Evolutionary conservation across 2,797 vertebrate species (phyloP).

Genomic region (Aplochiton taeniatus): DNA sequence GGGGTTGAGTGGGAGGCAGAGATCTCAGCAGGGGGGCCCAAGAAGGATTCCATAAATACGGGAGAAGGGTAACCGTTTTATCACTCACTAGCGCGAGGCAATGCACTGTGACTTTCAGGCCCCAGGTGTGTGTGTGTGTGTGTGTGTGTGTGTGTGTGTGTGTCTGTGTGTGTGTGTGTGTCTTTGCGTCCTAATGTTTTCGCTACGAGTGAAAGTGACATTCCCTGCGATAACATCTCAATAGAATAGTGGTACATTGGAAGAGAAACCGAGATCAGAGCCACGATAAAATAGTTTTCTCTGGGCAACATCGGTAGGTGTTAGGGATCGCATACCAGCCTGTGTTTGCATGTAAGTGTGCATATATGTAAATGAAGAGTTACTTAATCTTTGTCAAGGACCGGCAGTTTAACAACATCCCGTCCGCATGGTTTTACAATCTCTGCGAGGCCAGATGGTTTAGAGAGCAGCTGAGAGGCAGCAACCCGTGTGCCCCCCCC

Average conservation of each 20-base stretch:
- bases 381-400: constrained; percentile 23
- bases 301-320: too few species aligned
- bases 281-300: too few species aligned
- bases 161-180: neutral
- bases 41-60: constrained; percentile 47
- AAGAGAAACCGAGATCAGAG: too few species aligned
- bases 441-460: constrained; percentile 41
- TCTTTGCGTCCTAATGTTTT: too few species aligned
- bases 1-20: constrained; percentile 4
- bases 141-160: constrained; percentile 18
- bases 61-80: constrained; percentile 45
- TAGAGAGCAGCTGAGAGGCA: constrained; percentile 25
- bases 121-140: constrained; percentile 7
- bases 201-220: too few species aligned
- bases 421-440: constrained; percentile 38
- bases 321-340: too few species aligned
- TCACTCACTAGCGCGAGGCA: constrained; percentile 32
- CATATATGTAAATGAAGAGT: constrained; percentile 8
- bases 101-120: constrained; percentile 22
- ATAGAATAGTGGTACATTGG: too few species aligned
- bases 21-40: constrained; percentile 42
- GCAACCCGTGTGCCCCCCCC: constrained; percentile 19
- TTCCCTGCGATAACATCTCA: too few species aligned
- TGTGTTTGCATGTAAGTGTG: neutral
- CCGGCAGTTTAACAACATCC: constrained; percentile 33